These are phyloP conservation scores for Rapana venosa DNA, from an alignment of 2,888 invertebrate species.

Conservation along the genomic window DNA sequence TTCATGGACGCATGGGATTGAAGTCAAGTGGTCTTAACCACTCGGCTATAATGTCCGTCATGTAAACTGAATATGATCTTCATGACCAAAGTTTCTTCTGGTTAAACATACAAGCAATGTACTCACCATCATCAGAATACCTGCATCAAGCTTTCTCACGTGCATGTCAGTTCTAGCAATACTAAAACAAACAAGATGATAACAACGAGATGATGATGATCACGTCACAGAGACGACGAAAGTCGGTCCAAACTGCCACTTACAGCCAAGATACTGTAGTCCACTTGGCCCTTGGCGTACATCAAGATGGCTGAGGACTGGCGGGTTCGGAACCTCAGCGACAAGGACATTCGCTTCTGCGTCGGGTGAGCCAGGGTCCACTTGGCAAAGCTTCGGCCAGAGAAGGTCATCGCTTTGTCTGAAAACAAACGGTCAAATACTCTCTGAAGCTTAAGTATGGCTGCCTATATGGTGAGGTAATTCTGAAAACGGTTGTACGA, in stretches of 20 bases:
- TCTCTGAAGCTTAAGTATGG: too few relatives aligned
- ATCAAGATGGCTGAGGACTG: conserved; percentile 90
- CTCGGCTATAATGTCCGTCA: too few relatives aligned
- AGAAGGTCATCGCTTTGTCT: conserved; percentile 86
- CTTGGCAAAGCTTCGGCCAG: conserved; percentile 89
- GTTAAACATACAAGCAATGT: too few relatives aligned
- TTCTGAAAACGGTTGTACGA: too few relatives aligned
- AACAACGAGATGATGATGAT: background rate
- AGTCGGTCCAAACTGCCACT: conserved; percentile 22
- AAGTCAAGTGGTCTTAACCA: too few relatives aligned
- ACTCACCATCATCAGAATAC: too few relatives aligned
- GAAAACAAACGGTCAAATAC: background rate
- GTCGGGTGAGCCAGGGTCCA: conserved; percentile 82
- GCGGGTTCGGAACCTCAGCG: conserved; percentile 89
- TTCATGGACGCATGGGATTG: too few relatives aligned
- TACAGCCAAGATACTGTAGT: conserved; percentile 92
- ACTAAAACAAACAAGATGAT: background rate
- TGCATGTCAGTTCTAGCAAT: too few relatives aligned
- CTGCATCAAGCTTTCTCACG: too few relatives aligned
- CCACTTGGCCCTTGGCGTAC: conserved; percentile 89
- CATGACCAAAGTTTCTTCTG: too few relatives aligned
- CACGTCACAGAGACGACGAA: background rate
- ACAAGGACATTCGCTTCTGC: conserved; percentile 88
- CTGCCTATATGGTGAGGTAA: too few relatives aligned
- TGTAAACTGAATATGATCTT: too few relatives aligned